Evolutionary conservation across 2,797 vertebrate species (phyloP).

Genomic region (Gymnothorax javanicus): DNA sequence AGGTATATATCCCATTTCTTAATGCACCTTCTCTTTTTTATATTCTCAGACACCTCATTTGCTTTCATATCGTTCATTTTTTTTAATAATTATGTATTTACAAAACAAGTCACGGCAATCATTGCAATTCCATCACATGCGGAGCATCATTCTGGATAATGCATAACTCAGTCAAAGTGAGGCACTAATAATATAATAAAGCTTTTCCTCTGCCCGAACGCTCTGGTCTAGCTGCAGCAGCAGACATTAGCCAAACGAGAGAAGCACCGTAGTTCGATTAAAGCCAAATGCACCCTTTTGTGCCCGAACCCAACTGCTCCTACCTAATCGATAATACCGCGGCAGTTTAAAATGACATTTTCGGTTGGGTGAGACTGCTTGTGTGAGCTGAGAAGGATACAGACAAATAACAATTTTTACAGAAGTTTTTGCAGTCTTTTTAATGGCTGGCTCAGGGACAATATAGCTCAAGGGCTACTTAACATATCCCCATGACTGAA

Average conservation of each 20-base stretch:
- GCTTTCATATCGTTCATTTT: conserved; percentile 29
- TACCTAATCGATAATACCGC: background rate
- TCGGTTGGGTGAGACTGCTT: background rate
- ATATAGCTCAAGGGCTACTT: too few species aligned
- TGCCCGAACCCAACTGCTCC: background rate
- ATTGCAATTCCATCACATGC: conserved; percentile 35
- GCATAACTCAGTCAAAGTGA: conserved; percentile 37
- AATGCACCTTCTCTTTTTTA: background rate
- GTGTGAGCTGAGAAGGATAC: background rate
- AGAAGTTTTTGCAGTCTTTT: background rate
- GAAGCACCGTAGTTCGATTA: conserved; percentile 25
- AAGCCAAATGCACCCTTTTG: conserved; percentile 26
- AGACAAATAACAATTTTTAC: background rate
- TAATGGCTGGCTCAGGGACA: too few species aligned
- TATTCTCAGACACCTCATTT: conserved; percentile 32
- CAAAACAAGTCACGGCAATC: conserved; percentile 30
- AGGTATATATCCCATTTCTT: conserved; percentile 63
- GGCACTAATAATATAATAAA: conserved; percentile 40
- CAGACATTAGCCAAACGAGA: conserved; percentile 3
- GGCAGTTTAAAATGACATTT: background rate
- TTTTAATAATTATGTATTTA: conserved; percentile 21
- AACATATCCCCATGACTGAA: too few species aligned
- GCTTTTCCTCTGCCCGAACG: conserved; percentile 29
- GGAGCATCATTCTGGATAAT: conserved; percentile 21
- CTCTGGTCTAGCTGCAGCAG: conserved; percentile 18